Conservation (phyloP, 1,140 invertebrate genomes). For the Drepana arcuata region DNA sequence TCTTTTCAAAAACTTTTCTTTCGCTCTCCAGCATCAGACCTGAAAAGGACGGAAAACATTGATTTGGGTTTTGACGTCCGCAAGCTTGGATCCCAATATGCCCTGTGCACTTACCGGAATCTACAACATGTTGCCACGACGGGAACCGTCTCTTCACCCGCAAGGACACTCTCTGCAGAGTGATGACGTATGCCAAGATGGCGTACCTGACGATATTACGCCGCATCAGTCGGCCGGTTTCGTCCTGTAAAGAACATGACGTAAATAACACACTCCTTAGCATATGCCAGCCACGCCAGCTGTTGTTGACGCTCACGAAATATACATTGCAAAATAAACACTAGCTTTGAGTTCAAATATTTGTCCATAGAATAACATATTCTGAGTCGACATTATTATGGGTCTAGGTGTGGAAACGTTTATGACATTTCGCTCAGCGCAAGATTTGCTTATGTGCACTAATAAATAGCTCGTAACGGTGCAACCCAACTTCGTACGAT, state of each 20-base stretch:
- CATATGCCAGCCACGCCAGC: too few relatives aligned
- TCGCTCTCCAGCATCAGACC: constrained; percentile 93
- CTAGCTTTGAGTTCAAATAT: too few relatives aligned
- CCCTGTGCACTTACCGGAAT: constrained; percentile 79
- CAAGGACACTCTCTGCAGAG: constrained; percentile 87
- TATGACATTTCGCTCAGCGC: too few relatives aligned
- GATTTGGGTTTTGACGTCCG: constrained; percentile 6
- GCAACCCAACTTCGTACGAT: too few relatives aligned
- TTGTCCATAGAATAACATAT: too few relatives aligned
- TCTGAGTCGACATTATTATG: too few relatives aligned
- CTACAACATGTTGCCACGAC: constrained; percentile 91
- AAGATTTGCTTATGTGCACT: too few relatives aligned
- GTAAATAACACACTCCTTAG: too few relatives aligned
- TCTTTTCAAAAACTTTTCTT: constrained; percentile 89
- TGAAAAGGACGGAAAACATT: constrained; percentile 48
- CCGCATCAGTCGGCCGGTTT: constrained; percentile 87
- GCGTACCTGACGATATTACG: constrained; percentile 93
- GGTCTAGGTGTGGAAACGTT: too few relatives aligned
- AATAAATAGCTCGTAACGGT: too few relatives aligned
- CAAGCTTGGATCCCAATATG: constrained; percentile 7
- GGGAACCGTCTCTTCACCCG: constrained; percentile 92
- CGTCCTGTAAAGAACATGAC: constrained; percentile 78
- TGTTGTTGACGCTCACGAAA: too few relatives aligned
- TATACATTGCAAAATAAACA: too few relatives aligned
- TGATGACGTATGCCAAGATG: constrained; percentile 90